Evolutionary conservation across 2,113 vertebrate genomes (phyloP).

Genomic region (Gavia stellata): DNA sequence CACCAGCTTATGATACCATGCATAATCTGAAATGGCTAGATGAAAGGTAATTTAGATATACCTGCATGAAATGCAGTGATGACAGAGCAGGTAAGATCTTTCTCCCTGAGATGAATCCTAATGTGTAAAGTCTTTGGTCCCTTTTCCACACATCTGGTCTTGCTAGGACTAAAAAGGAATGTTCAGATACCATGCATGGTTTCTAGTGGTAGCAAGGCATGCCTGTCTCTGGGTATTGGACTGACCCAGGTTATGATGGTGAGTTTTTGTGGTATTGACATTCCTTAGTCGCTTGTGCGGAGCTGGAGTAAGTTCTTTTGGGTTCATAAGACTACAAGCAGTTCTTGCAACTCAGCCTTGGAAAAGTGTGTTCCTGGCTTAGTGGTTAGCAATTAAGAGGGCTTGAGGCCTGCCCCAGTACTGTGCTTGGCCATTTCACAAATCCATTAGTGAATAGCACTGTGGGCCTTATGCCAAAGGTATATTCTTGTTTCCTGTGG

Average conservation of each 20-base stretch:
- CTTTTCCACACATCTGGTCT: neutral
- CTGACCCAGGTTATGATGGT: neutral
- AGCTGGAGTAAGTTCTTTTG: neutral
- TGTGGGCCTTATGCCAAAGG: neutral
- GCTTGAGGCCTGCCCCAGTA: neutral
- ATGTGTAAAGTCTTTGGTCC: neutral
- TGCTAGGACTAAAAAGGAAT: neutral
- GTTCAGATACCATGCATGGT: neutral
- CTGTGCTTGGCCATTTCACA: neutral
- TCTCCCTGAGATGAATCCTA: neutral
- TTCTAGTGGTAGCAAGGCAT: neutral
- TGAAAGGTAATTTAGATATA: neutral
- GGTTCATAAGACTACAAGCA: neutral
- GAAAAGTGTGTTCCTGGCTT: neutral
- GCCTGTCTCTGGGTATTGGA: neutral
- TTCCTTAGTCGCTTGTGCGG: neutral
- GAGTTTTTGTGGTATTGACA: conserved; percentile 1
- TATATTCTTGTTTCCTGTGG: neutral
- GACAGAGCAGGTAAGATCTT: neutral
- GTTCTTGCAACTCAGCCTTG: neutral
- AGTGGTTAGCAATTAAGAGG: neutral
- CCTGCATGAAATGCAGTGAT: neutral
- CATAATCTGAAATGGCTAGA: neutral
- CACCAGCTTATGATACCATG: neutral
- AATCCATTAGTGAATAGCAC: neutral